Percentiles rank a stretch among this genome's conserved stretches.
phyloP scores from a whole-genome alignment of 2,113 vertebrate genomes.

The Ochotona curzoniae region DNA sequence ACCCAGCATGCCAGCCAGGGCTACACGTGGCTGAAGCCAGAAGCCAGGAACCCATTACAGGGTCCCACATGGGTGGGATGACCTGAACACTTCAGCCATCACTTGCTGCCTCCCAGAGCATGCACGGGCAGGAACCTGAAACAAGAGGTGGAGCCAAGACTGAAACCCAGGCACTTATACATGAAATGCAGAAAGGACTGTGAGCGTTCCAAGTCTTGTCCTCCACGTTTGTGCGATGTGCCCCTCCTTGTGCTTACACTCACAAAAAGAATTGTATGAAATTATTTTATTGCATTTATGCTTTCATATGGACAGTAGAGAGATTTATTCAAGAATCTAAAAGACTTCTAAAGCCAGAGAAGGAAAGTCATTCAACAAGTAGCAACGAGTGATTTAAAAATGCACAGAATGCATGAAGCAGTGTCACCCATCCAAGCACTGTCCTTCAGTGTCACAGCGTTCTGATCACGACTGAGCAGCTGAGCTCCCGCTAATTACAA shows the following conservation, averaged over 20 bases:
- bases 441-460: conserved; percentile 61
- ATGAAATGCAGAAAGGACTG: too few relatives aligned
- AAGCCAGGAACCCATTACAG: too few relatives aligned
- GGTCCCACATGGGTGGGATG: too few relatives aligned
- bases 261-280: background rate
- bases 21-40: too few relatives aligned
- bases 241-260: background rate
- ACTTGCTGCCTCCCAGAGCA: too few relatives aligned
- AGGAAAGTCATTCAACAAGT: conserved; percentile 39
- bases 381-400: conserved; percentile 56
- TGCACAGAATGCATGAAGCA: background rate
- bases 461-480: conserved; percentile 71
- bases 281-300: conserved; percentile 58
- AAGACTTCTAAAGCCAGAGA: conserved; percentile 13
- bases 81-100: too few relatives aligned
- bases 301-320: background rate
- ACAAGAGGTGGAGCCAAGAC: too few relatives aligned
- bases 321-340: conserved; percentile 59
- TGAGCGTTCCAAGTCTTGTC: too few relatives aligned
- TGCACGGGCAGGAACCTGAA: too few relatives aligned
- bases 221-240: too few relatives aligned
- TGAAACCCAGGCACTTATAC: too few relatives aligned
- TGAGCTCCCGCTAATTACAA: conserved; percentile 76
- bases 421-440: conserved; percentile 49
- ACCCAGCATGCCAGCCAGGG: too few relatives aligned